Conservation (phyloP, 2,797 vertebrate species). For the Sebastes jordani region DNA sequence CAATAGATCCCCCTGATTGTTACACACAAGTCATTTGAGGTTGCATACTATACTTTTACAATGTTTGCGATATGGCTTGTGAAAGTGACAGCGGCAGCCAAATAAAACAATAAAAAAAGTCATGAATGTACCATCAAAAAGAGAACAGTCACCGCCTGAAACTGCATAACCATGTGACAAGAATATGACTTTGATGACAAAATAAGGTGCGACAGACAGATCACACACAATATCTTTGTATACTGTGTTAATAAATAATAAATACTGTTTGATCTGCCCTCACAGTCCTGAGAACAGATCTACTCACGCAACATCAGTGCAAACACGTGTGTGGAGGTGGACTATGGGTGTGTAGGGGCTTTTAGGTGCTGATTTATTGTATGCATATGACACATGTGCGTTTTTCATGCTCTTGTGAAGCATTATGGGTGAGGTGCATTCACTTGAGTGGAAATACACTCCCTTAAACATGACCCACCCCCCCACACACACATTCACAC, state of each 20-base stretch:
- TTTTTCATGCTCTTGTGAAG: neutral
- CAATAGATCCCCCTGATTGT: too few relatives aligned
- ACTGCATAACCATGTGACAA: neutral
- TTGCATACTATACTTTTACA: neutral
- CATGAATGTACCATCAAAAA: neutral
- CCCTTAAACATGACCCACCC: neutral
- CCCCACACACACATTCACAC: conserved; percentile 16
- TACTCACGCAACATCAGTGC: neutral
- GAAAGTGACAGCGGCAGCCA: neutral
- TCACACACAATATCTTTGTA: neutral
- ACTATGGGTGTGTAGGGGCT: neutral
- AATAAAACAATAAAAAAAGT: neutral
- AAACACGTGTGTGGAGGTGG: neutral
- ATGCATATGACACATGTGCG: neutral
- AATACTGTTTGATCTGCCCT: neutral
- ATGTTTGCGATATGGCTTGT: neutral
- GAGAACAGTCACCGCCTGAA: neutral
- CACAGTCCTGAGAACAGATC: neutral
- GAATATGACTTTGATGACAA: neutral
- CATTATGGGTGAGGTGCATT: conserved; percentile 15
- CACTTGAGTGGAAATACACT: conserved; percentile 1
- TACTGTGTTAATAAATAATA: neutral
- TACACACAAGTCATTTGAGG: neutral
- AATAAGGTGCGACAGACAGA: neutral
- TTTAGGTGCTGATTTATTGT: neutral